Conservation (phyloP, 2,888 invertebrate genomes). For the Tinea pellionella region DNA sequence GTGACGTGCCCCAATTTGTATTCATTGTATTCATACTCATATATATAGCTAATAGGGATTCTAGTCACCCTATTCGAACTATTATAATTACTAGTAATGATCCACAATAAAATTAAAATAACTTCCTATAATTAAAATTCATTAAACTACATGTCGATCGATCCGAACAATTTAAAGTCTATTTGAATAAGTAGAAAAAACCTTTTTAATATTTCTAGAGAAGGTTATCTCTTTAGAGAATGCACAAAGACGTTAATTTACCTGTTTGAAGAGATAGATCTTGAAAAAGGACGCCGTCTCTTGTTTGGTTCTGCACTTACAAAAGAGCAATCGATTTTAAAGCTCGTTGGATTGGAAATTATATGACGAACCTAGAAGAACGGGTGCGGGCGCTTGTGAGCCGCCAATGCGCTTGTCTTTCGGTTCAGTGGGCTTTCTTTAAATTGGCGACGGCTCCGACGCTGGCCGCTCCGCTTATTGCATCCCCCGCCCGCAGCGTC, state of each 20-base stretch:
- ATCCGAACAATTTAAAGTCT: too few species aligned
- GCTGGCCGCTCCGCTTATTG: constrained; percentile 65
- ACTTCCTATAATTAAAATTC: neutral
- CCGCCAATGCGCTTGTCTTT: constrained; percentile 71
- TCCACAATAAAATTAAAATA: neutral
- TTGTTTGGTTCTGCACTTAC: constrained; percentile 49
- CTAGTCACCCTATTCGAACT: neutral
- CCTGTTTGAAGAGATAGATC: neutral
- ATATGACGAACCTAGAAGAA: constrained; percentile 62
- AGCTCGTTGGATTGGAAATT: constrained; percentile 69
- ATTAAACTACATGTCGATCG: too few species aligned
- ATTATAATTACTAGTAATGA: constrained; percentile 8
- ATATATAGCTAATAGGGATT: constrained; percentile 7
- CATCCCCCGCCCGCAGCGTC: constrained; percentile 60
- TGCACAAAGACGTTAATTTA: neutral
- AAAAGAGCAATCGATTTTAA: constrained; percentile 66
- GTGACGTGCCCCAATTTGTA: constrained; percentile 13
- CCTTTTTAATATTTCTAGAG: neutral
- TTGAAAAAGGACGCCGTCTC: neutral
- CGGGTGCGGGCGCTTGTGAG: constrained; percentile 51
- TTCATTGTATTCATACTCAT: neutral
- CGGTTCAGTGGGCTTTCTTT: constrained; percentile 72
- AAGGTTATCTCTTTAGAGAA: neutral
- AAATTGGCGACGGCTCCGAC: constrained; percentile 66
- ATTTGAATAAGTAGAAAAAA: too few species aligned